Conservation (phyloP, 2,113 vertebrate species). For the Centropus bengalensis region DNA sequence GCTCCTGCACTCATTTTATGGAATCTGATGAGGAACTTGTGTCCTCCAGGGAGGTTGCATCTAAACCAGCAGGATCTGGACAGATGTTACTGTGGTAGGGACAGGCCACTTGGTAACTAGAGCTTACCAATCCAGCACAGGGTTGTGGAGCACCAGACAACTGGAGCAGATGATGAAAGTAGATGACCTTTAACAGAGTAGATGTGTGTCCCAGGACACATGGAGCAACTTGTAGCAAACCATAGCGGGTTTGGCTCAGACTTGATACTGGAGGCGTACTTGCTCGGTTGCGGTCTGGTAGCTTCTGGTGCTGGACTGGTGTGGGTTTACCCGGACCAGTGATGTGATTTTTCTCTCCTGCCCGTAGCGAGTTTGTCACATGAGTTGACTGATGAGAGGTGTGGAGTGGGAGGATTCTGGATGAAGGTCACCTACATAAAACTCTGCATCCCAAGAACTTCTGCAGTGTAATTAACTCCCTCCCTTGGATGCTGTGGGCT, state of each 20-base stretch:
- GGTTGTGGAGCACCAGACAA: background rate
- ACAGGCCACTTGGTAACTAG: background rate
- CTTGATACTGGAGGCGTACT: background rate
- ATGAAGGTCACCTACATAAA: conserved; percentile 61
- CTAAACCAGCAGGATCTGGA: background rate
- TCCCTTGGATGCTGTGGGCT: conserved; percentile 11
- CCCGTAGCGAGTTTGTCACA: background rate
- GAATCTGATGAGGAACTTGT: background rate
- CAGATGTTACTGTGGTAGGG: background rate
- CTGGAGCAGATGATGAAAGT: background rate
- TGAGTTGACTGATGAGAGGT: background rate
- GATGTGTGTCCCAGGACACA: background rate
- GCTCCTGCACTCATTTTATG: background rate
- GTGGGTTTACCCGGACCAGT: background rate
- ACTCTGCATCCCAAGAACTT: conserved; percentile 3
- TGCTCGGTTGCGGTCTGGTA: background rate
- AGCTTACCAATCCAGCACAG: background rate
- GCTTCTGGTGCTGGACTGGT: background rate
- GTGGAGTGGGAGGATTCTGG: background rate
- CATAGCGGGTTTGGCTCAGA: background rate
- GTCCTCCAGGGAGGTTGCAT: background rate
- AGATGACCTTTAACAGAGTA: background rate
- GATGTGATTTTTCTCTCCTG: background rate
- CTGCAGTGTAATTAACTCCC: conserved; percentile 33
- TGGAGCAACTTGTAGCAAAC: background rate